Base-by-base conservation (phyloP, 2,113 vertebrate genomes). In the Tachycineta bicolor region DNA sequence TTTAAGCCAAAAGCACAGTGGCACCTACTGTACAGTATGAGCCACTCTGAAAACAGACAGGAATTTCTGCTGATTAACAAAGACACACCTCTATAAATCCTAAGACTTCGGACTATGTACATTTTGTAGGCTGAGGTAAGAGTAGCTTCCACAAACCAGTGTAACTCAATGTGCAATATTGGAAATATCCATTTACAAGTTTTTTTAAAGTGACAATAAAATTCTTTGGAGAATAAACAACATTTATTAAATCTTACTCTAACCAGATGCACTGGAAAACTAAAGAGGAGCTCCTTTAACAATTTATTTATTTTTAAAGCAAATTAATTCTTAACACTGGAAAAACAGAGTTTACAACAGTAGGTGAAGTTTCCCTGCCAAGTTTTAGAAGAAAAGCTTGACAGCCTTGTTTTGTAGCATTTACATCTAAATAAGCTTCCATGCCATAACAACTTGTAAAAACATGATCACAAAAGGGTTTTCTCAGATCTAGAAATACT, bases 341-440 rank as follows among this genome's bases (percentile, higher is more conserved):
- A 73, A 94, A 94, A 91, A n/a, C 26, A 44, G 43, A 89, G 49
- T 79, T 91, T 83, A 50, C 22, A 87, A 69, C 28, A 78, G 64
- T 34, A 93, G 65, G 33, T 67, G 85, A 93, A 87, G 49, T 70
- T 94, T 88, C 65, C 1, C 2, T 52, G 86, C 84, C 90, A 92
- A 84, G 58, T 53, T 82, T 89, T 39, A 89, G 46, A 92, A 86
- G 87, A 76, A 85, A 73, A 94, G 73, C 68, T 85, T 96, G 96
- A 89, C 93, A 83, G 50, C 16, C 39, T 68, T 69, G 49, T 71
- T 95, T 67, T 83, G 71, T 29, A 90, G 56, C 65, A 79, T 93
- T 94, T 94, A 73, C 71, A 94, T 93, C 75, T 95, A 95, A 97
- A 71, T 69, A 93, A 89, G 39, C 75, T 87, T 47, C 76, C 56